Conservation (phyloP, 30 jellyfish, hydroid and myxozoan genomes). For the Turritopsis rubra region DNA sequence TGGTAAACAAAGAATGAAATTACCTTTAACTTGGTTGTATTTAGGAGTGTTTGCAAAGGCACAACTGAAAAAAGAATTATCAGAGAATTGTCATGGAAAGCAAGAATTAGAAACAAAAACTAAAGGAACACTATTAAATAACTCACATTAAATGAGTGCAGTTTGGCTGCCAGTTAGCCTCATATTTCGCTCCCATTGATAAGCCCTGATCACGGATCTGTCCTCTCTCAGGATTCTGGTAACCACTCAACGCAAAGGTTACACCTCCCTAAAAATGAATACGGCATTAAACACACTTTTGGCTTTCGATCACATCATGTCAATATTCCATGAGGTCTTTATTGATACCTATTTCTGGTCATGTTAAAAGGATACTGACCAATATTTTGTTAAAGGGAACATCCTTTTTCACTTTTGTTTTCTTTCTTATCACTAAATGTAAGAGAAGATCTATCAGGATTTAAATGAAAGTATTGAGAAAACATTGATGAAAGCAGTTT, state of each 20-base stretch:
- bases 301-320: not conserved
- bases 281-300: not conserved
- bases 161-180: constrained; percentile 60
- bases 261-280: constrained; percentile 44
- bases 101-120: not conserved
- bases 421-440: not conserved
- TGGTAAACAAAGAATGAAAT: not conserved
- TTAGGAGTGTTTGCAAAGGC: constrained; percentile 88
- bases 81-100: not conserved
- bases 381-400: constrained; percentile 13
- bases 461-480: not conserved
- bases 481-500: no score
- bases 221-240: constrained; percentile 69
- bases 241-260: constrained; percentile 82
- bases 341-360: not conserved
- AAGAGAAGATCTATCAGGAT: no score
- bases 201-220: constrained; percentile 59
- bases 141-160: constrained; percentile 88
- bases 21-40: constrained; percentile 76
- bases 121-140: not conserved
- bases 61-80: constrained; percentile 49
- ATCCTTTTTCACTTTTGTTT: constrained; percentile 1
- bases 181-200: constrained; percentile 82
- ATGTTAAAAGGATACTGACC: not conserved
- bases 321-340: not conserved